Percentiles rank a stretch among this genome's conserved stretches.
Conservation (phyloP, 1,140 invertebrate genomes). For the Tribolium madens region DNA sequence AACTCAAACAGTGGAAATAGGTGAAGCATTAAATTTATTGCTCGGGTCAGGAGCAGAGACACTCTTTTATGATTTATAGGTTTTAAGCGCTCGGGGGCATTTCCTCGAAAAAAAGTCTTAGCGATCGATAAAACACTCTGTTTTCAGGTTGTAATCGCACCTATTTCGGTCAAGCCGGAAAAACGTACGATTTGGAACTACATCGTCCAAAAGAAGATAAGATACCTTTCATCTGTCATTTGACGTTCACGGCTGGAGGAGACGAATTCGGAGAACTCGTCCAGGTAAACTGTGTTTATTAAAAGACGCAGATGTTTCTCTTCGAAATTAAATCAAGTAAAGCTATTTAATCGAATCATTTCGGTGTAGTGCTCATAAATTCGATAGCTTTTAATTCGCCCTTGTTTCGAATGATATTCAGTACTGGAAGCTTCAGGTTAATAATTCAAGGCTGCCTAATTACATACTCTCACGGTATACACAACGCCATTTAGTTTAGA, state of each 20-base stretch:
- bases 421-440: background rate
- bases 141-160: constrained; percentile 86
- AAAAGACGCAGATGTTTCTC: constrained; percentile 11
- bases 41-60: background rate
- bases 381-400: constrained; percentile 27
- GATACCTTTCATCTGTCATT: constrained; percentile 85
- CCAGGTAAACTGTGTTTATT: constrained; percentile 71
- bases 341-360: constrained; percentile 38
- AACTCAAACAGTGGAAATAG: background rate
- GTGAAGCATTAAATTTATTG: constrained; percentile 3
- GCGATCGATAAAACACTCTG: constrained; percentile 3
- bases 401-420: constrained; percentile 28
- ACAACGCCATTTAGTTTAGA: constrained; percentile 11
- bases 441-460: constrained; percentile 34
- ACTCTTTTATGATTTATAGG: constrained; percentile 14
- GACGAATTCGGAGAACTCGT: constrained; percentile 85
- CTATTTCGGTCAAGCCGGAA: constrained; percentile 85
- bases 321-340: constrained; percentile 8
- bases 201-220: constrained; percentile 84
- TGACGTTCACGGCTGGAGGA: constrained; percentile 88
- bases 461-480: constrained; percentile 1
- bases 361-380: constrained; percentile 13
- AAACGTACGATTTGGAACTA: constrained; percentile 84
- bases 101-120: background rate
- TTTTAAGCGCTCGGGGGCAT: background rate